These are phyloP conservation scores for Dipodomys merriami DNA, from an alignment of 2,113 vertebrate genomes.

Conservation along the genomic window DNA sequence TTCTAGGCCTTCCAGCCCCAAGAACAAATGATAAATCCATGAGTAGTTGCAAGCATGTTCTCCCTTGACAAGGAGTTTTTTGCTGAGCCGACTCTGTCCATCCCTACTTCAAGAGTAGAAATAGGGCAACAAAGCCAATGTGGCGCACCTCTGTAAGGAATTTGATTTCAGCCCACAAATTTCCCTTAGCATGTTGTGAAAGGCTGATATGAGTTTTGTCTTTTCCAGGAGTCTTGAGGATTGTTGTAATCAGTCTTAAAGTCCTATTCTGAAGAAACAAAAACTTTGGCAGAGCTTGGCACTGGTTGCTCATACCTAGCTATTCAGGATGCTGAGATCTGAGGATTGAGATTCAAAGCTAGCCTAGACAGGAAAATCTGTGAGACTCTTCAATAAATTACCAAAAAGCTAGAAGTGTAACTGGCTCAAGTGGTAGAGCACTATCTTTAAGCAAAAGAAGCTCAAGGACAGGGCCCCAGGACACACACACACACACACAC, in stretches of 20 bases:
- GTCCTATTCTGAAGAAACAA: neutral
- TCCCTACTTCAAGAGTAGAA: neutral
- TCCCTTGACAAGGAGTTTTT: neutral
- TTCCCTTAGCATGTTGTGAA: neutral
- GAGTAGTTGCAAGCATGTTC: neutral
- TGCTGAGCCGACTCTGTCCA: neutral
- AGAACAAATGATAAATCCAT: neutral
- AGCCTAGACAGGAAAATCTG: too few species aligned
- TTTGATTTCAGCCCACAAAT: neutral
- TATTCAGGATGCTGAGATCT: too few species aligned
- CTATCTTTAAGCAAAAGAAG: too few species aligned
- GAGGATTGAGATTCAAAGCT: too few species aligned
- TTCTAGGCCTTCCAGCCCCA: neutral
- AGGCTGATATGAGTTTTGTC: neutral
- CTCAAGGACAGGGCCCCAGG: too few species aligned
- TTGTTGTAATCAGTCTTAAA: neutral
- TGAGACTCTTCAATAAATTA: too few species aligned
- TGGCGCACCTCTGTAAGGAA: neutral
- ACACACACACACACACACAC: too few species aligned
- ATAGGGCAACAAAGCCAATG: neutral
- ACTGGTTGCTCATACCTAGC: too few species aligned
- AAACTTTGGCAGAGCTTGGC: too few species aligned
- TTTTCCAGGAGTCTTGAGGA: neutral
- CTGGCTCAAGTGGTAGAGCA: too few species aligned
- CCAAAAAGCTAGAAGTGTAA: too few species aligned